Conservation (phyloP, 2,888 invertebrate species). For the Melipona bicolor region DNA sequence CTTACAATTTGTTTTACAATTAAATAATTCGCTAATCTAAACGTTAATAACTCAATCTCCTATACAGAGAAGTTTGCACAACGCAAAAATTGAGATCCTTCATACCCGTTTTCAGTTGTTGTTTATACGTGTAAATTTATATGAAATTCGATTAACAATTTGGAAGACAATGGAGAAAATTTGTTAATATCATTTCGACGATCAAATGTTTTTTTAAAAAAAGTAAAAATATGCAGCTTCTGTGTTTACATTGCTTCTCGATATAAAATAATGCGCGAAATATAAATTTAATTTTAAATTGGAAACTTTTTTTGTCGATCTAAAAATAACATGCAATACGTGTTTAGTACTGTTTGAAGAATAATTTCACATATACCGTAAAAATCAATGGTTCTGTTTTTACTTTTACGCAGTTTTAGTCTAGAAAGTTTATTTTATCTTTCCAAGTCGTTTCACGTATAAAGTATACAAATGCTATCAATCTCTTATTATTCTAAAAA, state of each 20-base stretch:
- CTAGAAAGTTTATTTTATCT: neutral
- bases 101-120: neutral
- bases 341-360: neutral
- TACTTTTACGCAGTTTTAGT: neutral
- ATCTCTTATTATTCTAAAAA: neutral
- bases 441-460: neutral
- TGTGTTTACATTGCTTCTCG: neutral
- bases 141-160: neutral
- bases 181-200: neutral
- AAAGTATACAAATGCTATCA: neutral
- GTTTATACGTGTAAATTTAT: neutral
- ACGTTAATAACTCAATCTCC: neutral
- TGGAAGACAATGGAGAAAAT: neutral
- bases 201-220: neutral
- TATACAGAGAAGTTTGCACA: neutral
- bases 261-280: neutral
- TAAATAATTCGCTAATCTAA: neutral
- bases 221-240: neutral
- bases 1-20: neutral
- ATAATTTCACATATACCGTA: neutral
- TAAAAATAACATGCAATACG: neutral
- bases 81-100: neutral
- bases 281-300: neutral
- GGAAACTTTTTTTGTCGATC: neutral
- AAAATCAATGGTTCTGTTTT: neutral